A percentile compares a stretch with the other conserved stretches of the same genome.
Evolutionary conservation across 2,113 vertebrate genomes (phyloP).

Genomic region (Fulica atra): DNA sequence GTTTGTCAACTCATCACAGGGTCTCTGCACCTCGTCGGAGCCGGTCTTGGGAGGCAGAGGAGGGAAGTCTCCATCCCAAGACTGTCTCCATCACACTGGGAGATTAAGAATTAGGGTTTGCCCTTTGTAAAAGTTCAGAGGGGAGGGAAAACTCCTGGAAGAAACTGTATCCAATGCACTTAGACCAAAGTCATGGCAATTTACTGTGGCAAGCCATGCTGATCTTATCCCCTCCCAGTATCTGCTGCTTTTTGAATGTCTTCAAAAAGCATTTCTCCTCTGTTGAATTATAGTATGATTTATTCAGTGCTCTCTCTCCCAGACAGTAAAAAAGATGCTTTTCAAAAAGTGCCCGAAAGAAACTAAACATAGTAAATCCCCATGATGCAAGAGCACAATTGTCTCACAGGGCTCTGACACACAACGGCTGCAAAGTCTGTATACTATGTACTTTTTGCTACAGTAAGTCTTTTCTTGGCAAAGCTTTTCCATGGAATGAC

Average conservation of each 20-base stretch:
- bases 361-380: not conserved
- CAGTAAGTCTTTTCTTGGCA: not conserved
- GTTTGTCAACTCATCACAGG: not conserved
- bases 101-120: not conserved
- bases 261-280: not conserved
- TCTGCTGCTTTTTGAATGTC: not conserved
- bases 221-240: not conserved
- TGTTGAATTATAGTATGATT: not conserved
- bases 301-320: not conserved
- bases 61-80: not conserved
- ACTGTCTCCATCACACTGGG: not conserved
- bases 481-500: not conserved
- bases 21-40: not conserved
- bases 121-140: not conserved
- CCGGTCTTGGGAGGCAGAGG: not conserved
- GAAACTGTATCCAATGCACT: not conserved
- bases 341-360: not conserved
- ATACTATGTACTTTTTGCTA: not conserved
- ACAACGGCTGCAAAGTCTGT: not conserved
- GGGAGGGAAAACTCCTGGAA: not conserved
- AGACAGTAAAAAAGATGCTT: not conserved
- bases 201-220: not conserved
- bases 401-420: not conserved
- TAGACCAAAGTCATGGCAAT: accelerated
- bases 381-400: not conserved